Percentiles rank a stretch among this genome's conserved stretches.
Evolutionary conservation across 1,140 invertebrate genomes (phyloP).

Genomic region (Idris sp.): DNA sequence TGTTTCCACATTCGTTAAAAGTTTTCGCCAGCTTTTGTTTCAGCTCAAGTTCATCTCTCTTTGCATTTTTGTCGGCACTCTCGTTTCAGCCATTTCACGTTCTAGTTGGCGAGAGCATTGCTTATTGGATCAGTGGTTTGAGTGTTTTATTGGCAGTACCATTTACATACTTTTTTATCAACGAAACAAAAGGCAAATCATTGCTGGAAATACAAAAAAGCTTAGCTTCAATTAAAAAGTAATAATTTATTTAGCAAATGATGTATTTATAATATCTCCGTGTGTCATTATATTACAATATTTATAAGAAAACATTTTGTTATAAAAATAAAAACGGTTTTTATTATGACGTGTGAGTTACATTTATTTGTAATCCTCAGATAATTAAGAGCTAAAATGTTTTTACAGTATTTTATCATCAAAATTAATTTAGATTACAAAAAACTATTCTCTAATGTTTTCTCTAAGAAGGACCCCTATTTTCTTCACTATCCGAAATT

Average conservation of each 20-base stretch:
- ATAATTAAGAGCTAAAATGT: too few relatives aligned
- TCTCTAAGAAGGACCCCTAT: slow-evolving; percentile 72
- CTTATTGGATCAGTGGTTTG: slow-evolving; percentile 80
- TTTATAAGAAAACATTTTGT: too few relatives aligned
- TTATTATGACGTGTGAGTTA: too few relatives aligned
- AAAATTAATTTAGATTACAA: too few relatives aligned
- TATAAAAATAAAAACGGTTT: too few relatives aligned
- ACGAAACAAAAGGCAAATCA: slow-evolving; percentile 82
- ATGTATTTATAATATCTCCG: too few relatives aligned
- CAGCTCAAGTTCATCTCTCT: slow-evolving; percentile 75
- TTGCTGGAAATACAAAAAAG: slow-evolving; percentile 80
- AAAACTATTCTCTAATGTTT: too few relatives aligned
- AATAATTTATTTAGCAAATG: too few relatives aligned
- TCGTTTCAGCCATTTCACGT: slow-evolving; percentile 77
- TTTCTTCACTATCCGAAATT: slow-evolving; percentile 75
- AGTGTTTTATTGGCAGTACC: slow-evolving; percentile 77
- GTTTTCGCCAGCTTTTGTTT: slow-evolving; percentile 77
- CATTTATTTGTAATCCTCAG: too few relatives aligned
- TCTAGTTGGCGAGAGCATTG: slow-evolving; percentile 67
- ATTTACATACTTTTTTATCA: slow-evolving; percentile 79
- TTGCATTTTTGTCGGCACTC: slow-evolving; percentile 81
- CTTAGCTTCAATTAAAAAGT: not conserved
- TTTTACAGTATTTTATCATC: too few relatives aligned
- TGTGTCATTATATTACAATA: too few relatives aligned
- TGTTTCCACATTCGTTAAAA: slow-evolving; percentile 74